These are phyloP conservation scores for Drosophila suboccidentalis DNA, from an alignment of 2,888 invertebrate species.

Conservation along the genomic window DNA sequence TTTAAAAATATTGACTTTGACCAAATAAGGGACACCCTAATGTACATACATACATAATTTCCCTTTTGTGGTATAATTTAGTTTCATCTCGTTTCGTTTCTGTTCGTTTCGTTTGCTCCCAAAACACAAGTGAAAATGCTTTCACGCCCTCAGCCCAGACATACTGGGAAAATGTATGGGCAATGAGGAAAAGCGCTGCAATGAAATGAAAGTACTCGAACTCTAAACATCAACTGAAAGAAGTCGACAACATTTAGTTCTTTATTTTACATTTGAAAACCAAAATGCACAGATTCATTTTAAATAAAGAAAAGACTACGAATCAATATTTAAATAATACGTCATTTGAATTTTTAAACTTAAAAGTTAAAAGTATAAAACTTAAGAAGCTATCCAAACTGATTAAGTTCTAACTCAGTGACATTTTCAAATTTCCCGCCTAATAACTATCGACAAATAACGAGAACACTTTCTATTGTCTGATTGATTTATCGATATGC, in stretches of 20 bases:
- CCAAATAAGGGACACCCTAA: too few relatives aligned
- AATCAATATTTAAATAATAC: too few relatives aligned
- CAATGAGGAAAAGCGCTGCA: slow-evolving; percentile 58
- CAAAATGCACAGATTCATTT: too few relatives aligned
- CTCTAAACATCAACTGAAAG: not conserved
- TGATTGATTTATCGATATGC: not conserved
- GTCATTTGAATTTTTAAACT: too few relatives aligned
- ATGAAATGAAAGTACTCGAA: slow-evolving; percentile 36
- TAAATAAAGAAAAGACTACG: too few relatives aligned
- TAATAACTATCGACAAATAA: not conserved
- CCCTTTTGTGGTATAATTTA: slow-evolving; percentile 60
- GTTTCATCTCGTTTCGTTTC: slow-evolving; percentile 15
- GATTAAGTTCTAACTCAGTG: not conserved
- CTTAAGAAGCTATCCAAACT: not conserved
- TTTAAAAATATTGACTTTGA: too few relatives aligned
- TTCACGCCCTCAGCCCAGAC: slow-evolving; percentile 39
- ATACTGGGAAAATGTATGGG: slow-evolving; percentile 51
- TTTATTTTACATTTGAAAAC: too few relatives aligned
- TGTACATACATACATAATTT: slow-evolving; percentile 27
- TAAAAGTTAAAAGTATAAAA: too few relatives aligned
- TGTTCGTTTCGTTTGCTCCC: slow-evolving; percentile 25
- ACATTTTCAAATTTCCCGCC: slow-evolving; percentile 4
- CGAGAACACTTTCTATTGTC: not conserved
- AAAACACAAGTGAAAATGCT: slow-evolving; percentile 51
- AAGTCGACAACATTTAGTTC: not conserved